A percentile compares a stretch with the other conserved stretches of the same genome.
Evolutionary conservation across 2,113 vertebrate genomes (phyloP).

Genomic region (Xiphias gladius): DNA sequence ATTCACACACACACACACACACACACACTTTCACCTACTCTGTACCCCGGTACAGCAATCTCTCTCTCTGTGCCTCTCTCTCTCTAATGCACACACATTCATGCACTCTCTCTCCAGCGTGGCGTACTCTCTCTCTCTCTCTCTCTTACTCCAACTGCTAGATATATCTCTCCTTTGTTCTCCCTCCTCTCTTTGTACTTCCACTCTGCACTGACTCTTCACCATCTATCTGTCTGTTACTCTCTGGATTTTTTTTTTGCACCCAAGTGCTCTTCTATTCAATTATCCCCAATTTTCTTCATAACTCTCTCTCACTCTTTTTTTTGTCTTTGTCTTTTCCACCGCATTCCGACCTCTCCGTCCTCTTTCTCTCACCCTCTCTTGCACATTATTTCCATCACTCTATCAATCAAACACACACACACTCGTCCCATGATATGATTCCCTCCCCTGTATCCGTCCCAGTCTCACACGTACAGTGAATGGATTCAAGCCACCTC

Average conservation of each 20-base stretch:
- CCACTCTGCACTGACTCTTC: slow-evolving; percentile 52
- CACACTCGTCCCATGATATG: slow-evolving; percentile 24
- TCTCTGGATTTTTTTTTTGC: slow-evolving; percentile 24
- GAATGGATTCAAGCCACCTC: slow-evolving; percentile 49
- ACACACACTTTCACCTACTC: slow-evolving; percentile 72
- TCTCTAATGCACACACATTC: slow-evolving; percentile 21
- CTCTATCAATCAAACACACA: slow-evolving; percentile 55
- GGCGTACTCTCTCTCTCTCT: background rate
- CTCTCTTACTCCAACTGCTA: slow-evolving; percentile 44
- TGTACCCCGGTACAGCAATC: slow-evolving; percentile 52
- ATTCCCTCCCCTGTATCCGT: slow-evolving; percentile 28
- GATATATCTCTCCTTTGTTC: slow-evolving; percentile 60
- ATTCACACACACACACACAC: slow-evolving; percentile 46
- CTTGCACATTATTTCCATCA: slow-evolving; percentile 58
- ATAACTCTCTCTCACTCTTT: slow-evolving; percentile 38
- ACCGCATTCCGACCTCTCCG: slow-evolving; percentile 13
- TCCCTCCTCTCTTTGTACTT: slow-evolving; percentile 56
- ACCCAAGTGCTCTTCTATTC: slow-evolving; percentile 61
- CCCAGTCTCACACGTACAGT: background rate
- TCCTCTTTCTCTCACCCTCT: slow-evolving; percentile 13
- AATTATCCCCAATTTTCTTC: slow-evolving; percentile 65
- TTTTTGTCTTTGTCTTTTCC: slow-evolving; percentile 18
- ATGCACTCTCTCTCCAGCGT: slow-evolving; percentile 1
- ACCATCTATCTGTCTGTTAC: slow-evolving; percentile 37
- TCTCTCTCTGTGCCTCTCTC: slow-evolving; percentile 35